A percentile compares a stretch with the other conserved stretches of the same genome.
These are phyloP conservation scores for Centropus unirufus DNA, from an alignment of 2,113 vertebrate species.

Conservation along the genomic window DNA sequence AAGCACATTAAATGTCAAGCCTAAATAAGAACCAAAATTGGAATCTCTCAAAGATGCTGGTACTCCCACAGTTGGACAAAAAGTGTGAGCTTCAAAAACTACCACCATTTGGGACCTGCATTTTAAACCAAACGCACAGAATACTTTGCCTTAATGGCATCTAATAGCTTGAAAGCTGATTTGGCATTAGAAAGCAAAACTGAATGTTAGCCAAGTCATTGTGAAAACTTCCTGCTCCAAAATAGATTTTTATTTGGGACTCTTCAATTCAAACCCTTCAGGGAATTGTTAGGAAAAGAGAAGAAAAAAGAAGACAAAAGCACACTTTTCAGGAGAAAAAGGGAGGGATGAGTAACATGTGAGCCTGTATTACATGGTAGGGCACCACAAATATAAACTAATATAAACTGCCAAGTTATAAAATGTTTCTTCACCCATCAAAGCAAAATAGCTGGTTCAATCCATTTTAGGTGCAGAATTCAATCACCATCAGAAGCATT, in stretches of 20 bases:
- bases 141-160: neutral
- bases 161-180: neutral
- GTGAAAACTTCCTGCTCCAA: conserved; percentile 1
- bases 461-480: neutral
- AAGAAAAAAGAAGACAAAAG: neutral
- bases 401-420: neutral
- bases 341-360: neutral
- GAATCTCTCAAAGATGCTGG: conserved; percentile 39
- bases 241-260: neutral
- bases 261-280: neutral
- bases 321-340: neutral
- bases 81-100: conserved; percentile 35
- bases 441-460: neutral
- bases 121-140: neutral
- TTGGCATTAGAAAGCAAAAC: neutral
- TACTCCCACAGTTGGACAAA: conserved; percentile 55
- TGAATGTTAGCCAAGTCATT: neutral
- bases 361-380: neutral
- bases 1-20: conserved; percentile 65
- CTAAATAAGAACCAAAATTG: conserved; percentile 62
- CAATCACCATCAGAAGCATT: neutral
- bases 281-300: neutral
- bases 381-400: neutral
- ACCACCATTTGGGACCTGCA: conserved; percentile 18
- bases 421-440: neutral